These are phyloP conservation scores for Mormyrus hasselquistii DNA, from an alignment of 2,797 vertebrate species.

Conservation along the genomic window DNA sequence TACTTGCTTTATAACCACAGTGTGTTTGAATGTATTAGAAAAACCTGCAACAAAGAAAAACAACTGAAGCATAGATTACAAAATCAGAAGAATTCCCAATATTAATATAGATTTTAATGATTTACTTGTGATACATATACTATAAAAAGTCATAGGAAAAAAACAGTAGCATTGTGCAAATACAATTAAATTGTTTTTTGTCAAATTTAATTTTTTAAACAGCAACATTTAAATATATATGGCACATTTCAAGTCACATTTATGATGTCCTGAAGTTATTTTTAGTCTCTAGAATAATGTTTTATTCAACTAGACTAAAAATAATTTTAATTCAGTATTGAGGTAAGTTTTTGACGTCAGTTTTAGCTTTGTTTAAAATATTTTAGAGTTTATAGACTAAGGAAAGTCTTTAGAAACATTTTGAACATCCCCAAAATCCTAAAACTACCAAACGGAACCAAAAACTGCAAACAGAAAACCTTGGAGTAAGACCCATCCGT, in stretches of 20 bases:
- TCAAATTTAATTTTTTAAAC: slow-evolving; percentile 43
- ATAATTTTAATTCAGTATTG: slow-evolving; percentile 28
- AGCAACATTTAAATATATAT: slow-evolving; percentile 60
- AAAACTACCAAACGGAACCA: not conserved
- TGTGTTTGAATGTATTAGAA: slow-evolving; percentile 12
- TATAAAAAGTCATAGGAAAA: slow-evolving; percentile 86
- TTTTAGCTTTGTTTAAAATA: not conserved
- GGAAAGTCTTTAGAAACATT: not conserved
- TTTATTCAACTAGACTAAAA: slow-evolving; percentile 12
- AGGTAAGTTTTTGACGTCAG: slow-evolving; percentile 31
- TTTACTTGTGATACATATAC: slow-evolving; percentile 83
- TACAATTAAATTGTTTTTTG: slow-evolving; percentile 44
- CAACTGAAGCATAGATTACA: slow-evolving; percentile 66
- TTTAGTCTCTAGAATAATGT: slow-evolving; percentile 21
- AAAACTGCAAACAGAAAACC: not conserved
- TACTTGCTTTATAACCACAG: slow-evolving; percentile 22
- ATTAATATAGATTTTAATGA: slow-evolving; percentile 77
- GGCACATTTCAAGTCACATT: slow-evolving; percentile 75
- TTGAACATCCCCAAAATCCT: not conserved
- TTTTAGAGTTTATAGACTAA: not conserved
- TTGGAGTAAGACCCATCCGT: not conserved
- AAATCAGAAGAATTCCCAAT: slow-evolving; percentile 56
- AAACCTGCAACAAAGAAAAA: slow-evolving; percentile 38
- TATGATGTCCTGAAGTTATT: slow-evolving; percentile 32
- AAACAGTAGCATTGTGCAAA: slow-evolving; percentile 92